These are phyloP conservation scores for Dione juno DNA, from an alignment of 2,888 invertebrate genomes.

Conservation along the genomic window DNA sequence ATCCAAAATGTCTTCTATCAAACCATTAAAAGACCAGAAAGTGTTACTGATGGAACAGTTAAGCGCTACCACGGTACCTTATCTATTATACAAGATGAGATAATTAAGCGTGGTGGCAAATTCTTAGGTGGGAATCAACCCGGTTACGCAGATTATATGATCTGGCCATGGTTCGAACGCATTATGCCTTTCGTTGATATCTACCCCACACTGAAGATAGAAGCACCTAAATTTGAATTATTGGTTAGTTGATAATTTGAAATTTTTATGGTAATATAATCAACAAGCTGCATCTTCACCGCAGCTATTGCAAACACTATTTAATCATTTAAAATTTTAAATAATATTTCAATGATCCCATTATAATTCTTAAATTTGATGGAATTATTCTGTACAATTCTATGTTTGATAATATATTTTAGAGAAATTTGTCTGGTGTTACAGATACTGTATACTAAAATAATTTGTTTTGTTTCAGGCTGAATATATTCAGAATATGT, in stretches of 20 bases:
- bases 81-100: conserved; percentile 11
- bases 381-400: too few species aligned
- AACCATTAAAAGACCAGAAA: conserved; percentile 5
- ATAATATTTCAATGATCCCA: too few species aligned
- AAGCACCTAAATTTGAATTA: conserved; percentile 8
- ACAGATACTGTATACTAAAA: not conserved
- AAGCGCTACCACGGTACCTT: not conserved
- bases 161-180: conserved; percentile 15
- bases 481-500: conserved; percentile 10
- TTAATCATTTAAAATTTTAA: too few species aligned
- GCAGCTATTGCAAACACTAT: too few species aligned
- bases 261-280: not conserved
- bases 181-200: conserved; percentile 1
- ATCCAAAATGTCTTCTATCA: conserved; percentile 8
- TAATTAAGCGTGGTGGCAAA: conserved; percentile 5
- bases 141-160: conserved; percentile 13
- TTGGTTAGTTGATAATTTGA: not conserved
- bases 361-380: too few species aligned
- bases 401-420: too few species aligned
- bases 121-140: conserved; percentile 9
- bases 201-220: conserved; percentile 6
- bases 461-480: conserved; percentile 6
- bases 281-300: too few species aligned
- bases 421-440: too few species aligned
- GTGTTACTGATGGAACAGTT: not conserved